phyloP scores from a whole-genome alignment of 1,140 invertebrate genomes.

The Yoshiicerus persimilis region DNA sequence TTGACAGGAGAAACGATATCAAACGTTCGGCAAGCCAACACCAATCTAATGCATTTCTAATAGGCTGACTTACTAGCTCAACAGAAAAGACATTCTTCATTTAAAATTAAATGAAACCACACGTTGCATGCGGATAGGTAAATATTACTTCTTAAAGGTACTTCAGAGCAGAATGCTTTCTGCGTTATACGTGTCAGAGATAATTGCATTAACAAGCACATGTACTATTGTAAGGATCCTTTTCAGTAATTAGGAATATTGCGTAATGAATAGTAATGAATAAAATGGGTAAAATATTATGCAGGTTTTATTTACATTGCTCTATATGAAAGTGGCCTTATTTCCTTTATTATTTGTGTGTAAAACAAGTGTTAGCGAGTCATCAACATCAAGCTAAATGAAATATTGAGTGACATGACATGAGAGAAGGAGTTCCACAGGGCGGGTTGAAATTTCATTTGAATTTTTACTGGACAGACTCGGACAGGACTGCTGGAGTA shows the following conservation, averaged over 20 bases:
- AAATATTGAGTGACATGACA: constrained; percentile 6
- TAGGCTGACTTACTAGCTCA: background rate
- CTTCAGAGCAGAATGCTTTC: too few relatives aligned
- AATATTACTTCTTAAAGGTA: background rate
- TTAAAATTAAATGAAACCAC: background rate
- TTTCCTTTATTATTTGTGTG: background rate
- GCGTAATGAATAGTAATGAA: background rate
- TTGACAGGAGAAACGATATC: background rate
- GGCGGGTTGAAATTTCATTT: background rate
- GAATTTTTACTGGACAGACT: background rate
- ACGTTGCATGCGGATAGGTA: background rate
- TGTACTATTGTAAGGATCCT: too few relatives aligned
- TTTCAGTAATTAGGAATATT: constrained; percentile 6
- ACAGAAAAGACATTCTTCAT: background rate
- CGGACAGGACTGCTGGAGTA: background rate
- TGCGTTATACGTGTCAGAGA: background rate
- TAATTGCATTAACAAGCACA: background rate
- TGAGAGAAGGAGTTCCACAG: constrained; percentile 1
- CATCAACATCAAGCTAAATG: background rate
- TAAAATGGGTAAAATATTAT: background rate
- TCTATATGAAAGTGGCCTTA: background rate
- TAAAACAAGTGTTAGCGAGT: constrained; percentile 12
- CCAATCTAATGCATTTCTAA: background rate
- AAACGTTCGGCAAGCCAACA: background rate
- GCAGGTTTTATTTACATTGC: background rate